Evolutionary conservation across 2,888 invertebrate species (phyloP).

Genomic region (Drosophila limbata): DNA sequence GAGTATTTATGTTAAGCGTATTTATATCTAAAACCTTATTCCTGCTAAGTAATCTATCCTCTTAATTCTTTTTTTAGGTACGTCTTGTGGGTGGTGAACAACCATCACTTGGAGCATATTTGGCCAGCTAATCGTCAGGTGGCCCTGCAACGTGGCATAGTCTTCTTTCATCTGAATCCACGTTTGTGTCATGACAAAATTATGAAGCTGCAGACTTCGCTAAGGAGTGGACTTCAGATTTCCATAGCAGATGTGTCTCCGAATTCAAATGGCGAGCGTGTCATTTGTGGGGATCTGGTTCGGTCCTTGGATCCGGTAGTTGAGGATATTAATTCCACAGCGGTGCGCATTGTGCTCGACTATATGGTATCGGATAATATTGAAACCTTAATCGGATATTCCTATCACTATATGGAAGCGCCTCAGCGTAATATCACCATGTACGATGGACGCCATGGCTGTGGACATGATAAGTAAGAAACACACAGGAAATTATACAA

Average conservation of each 20-base stretch:
- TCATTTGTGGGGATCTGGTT: conserved; percentile 88
- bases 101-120: conserved; percentile 89
- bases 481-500: not conserved
- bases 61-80: conserved; percentile 77
- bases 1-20: too few relatives aligned
- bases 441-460: conserved; percentile 96
- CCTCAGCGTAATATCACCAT: conserved; percentile 91
- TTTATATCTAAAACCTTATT: too few relatives aligned
- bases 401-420: conserved; percentile 93
- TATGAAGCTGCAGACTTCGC: conserved; percentile 85
- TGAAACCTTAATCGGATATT: conserved; percentile 94
- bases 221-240: conserved; percentile 60
- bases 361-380: conserved; percentile 89
- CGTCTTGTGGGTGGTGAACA: conserved; percentile 88
- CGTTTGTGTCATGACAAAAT: conserved; percentile 89
- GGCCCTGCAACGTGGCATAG: conserved; percentile 86
- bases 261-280: conserved; percentile 95
- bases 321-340: conserved; percentile 83
- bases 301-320: conserved; percentile 82
- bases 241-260: conserved; percentile 79
- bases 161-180: conserved; percentile 91
- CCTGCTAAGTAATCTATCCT: too few relatives aligned
- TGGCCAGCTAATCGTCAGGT: conserved; percentile 86
- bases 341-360: conserved; percentile 88
- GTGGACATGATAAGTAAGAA: conserved; percentile 90